A percentile compares a stretch with the other conserved stretches of the same genome.
These are phyloP conservation scores for Mimumesa dahlbomi DNA, from an alignment of 2,888 invertebrate species.

Conservation along the genomic window DNA sequence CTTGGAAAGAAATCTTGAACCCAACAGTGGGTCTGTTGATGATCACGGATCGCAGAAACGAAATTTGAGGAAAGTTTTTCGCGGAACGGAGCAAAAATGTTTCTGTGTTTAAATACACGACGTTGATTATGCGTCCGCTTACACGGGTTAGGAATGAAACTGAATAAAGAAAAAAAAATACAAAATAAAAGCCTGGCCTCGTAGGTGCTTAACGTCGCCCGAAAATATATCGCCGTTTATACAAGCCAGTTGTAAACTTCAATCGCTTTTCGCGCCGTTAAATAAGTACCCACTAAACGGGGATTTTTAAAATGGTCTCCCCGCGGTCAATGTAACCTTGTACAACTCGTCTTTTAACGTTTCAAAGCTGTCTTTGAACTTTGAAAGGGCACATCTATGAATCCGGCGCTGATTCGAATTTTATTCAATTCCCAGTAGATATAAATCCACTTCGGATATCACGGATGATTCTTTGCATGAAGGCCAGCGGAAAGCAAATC, in stretches of 20 bases:
- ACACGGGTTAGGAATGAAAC: neutral
- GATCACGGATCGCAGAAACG: neutral
- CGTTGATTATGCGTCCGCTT: neutral
- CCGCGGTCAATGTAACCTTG: neutral
- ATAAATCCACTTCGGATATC: too few relatives aligned
- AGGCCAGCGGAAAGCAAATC: too few relatives aligned
- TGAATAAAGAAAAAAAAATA: neutral
- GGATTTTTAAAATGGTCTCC: neutral
- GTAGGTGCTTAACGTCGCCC: neutral
- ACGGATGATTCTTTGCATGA: too few relatives aligned
- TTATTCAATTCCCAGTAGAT: too few relatives aligned
- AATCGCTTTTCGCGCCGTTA: slow-evolving; percentile 1
- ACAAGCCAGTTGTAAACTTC: neutral
- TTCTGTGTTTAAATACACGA: neutral
- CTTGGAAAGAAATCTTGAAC: neutral
- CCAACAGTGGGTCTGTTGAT: too few relatives aligned
- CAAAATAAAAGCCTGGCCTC: neutral
- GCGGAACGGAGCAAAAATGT: neutral
- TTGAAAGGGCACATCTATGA: too few relatives aligned
- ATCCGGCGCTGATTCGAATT: neutral
- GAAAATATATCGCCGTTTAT: slow-evolving; percentile 11
- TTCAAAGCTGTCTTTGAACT: neutral
- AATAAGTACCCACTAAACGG: slow-evolving; percentile 1
- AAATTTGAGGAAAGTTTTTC: slow-evolving; percentile 5
- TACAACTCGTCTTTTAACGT: neutral